Evolutionary conservation across 2,113 vertebrate genomes (phyloP), one percentile per base, ranked within the genome.

Genomic region (Lophura nycthemera): DNA sequence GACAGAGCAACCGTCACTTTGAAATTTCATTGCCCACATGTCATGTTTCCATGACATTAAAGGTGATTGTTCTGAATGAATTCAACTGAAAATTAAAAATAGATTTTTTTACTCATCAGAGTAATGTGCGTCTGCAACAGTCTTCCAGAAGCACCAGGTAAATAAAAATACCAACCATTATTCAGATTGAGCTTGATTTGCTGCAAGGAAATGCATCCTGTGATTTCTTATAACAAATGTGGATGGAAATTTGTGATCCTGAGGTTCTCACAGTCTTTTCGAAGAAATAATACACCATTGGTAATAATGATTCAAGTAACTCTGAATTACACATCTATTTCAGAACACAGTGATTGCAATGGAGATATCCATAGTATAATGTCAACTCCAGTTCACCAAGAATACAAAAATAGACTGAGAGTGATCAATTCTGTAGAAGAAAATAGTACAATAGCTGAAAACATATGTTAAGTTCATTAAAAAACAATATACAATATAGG

Each of bases 191-290:
- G 8, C n/a, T 80, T 48, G n/a, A 12, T 74, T 74, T 90, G 36
- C 56, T 67, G 16, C 32, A 86, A 66, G 40, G 8, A 73, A 48
- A 5, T 12, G 5, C 40, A 43, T 0, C 0, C 6, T 83, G 34
- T 21, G 11, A 63, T 9, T 66, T 21, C 52, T 60, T 74, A 34
- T 2, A 71, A 16, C 5, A 6, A 83, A 48, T 11, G 29, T 13
- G 32, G 10, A 24, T 10, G 3, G 34, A 74, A 94, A 81, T 48
- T 54, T n/a, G 64, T 3, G 7, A 24, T 22, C 25, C 48, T 20
- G 30, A 75, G 36, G 17, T 69, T 40, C 60, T 65, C 59, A 64
- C 4, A 43, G 15, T 13, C 21, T 65, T 90, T 64, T 42, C 32
- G 50, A 60, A 67, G 8, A 4, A 17, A 71, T 73, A 27, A 22